Evolutionary conservation across 2,888 invertebrate species (phyloP).

Genomic region (Athetis lepigone): DNA sequence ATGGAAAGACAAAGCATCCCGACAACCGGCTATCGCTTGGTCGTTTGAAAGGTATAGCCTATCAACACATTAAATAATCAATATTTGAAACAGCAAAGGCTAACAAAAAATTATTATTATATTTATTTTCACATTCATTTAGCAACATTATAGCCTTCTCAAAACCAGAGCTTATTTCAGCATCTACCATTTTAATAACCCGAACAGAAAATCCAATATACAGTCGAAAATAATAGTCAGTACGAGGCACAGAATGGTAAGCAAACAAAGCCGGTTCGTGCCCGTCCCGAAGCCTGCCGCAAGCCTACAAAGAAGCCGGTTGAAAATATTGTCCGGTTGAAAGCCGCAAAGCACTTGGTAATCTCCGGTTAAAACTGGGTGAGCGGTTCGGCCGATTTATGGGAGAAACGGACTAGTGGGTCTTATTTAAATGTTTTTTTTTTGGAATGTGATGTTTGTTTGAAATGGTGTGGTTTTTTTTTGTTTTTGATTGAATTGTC

Average conservation of each 20-base stretch:
- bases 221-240: conserved; percentile 38
- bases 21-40: too few relatives aligned
- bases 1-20: too few relatives aligned
- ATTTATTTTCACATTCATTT: too few relatives aligned
- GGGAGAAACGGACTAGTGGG: conserved; percentile 33
- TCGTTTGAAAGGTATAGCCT: too few relatives aligned
- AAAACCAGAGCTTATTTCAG: too few relatives aligned
- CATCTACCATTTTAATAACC: conserved; percentile 14
- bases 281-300: conserved; percentile 16
- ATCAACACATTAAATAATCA: too few relatives aligned
- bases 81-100: too few relatives aligned
- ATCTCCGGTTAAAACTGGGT: conserved; percentile 74
- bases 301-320: conserved; percentile 61
- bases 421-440: conserved; percentile 49
- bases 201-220: conserved; percentile 1
- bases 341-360: conserved; percentile 82
- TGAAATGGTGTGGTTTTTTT: not conserved
- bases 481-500: too few relatives aligned
- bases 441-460: conserved; percentile 1
- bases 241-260: conserved; percentile 31
- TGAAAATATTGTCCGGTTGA: conserved; percentile 80
- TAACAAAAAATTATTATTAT: too few relatives aligned
- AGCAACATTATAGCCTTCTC: too few relatives aligned
- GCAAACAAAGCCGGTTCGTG: conserved; percentile 52
- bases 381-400: conserved; percentile 66